Evolutionary conservation across 2,888 invertebrate species (phyloP).

Genomic region (Spilosoma lubricipeda): DNA sequence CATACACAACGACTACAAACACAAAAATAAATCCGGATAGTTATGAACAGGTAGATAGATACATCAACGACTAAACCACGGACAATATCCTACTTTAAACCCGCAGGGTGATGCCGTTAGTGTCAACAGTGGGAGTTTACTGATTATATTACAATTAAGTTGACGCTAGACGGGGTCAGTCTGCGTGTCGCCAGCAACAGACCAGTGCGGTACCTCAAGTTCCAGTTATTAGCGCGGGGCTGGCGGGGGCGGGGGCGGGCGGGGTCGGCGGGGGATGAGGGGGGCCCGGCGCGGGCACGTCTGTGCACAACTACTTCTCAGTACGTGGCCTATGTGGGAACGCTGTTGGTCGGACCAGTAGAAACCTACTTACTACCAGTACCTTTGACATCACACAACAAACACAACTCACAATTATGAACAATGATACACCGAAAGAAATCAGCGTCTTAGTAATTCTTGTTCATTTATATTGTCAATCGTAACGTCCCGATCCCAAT

Average conservation of each 20-base stretch:
- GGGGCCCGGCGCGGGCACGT: neutral
- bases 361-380: slow-evolving; percentile 8
- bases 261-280: neutral
- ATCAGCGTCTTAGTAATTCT: neutral
- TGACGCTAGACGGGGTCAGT: neutral
- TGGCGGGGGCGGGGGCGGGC: neutral
- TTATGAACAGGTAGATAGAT: neutral
- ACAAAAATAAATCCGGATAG: neutral
- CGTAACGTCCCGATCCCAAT: too few species aligned
- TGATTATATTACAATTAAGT: neutral
- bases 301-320: slow-evolving; percentile 11
- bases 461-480: too few species aligned
- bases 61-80: slow-evolving; percentile 4
- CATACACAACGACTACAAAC: neutral
- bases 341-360: slow-evolving; percentile 6
- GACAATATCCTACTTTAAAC: neutral
- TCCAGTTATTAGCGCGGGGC: neutral
- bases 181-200: neutral
- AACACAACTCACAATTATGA: neutral
- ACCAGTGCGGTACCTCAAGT: slow-evolving; percentile 5
- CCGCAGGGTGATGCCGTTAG: neutral
- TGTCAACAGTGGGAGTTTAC: neutral
- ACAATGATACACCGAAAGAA: neutral
- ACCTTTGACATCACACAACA: neutral
- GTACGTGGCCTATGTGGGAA: slow-evolving; percentile 15